phyloP scores from a whole-genome alignment of 2,113 vertebrate genomes.

The Callipepla squamata region DNA sequence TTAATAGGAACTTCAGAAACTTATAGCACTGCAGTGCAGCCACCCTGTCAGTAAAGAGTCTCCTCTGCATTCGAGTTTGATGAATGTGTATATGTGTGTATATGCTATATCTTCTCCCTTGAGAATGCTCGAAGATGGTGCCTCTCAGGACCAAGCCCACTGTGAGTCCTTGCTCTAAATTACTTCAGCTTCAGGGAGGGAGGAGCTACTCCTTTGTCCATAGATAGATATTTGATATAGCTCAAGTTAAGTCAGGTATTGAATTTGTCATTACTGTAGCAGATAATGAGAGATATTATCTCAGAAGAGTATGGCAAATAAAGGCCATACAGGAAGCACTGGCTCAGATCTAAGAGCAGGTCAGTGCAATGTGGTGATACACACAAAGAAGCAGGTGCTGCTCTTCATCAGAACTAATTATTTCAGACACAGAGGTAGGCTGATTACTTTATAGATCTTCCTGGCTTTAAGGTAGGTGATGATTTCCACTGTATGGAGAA shows the following conservation, averaged over 20 bases:
- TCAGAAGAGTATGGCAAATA: background rate
- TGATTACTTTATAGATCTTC: background rate
- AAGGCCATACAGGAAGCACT: background rate
- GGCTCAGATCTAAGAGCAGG: background rate
- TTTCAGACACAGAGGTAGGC: background rate
- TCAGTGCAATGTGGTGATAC: rapidly evolving
- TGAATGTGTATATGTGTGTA: background rate
- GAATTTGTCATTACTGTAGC: background rate
- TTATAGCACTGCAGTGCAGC: background rate
- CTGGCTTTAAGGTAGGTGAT: background rate
- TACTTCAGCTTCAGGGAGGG: background rate
- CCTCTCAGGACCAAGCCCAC: background rate
- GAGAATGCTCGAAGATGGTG: background rate
- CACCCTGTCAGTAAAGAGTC: background rate
- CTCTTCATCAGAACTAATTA: constrained; percentile 14
- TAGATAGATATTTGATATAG: background rate
- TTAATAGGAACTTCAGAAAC: background rate
- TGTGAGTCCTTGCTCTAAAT: background rate
- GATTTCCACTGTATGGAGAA: background rate
- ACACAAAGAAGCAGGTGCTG: background rate
- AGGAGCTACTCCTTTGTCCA: background rate
- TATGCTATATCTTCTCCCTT: background rate
- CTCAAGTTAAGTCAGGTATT: background rate
- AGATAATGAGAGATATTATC: background rate
- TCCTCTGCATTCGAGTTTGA: rapidly evolving